A percentile compares a stretch with the other conserved stretches of the same genome.
These are phyloP conservation scores for Gobius niger DNA, from an alignment of 2,113 vertebrate species.

Conservation along the genomic window DNA sequence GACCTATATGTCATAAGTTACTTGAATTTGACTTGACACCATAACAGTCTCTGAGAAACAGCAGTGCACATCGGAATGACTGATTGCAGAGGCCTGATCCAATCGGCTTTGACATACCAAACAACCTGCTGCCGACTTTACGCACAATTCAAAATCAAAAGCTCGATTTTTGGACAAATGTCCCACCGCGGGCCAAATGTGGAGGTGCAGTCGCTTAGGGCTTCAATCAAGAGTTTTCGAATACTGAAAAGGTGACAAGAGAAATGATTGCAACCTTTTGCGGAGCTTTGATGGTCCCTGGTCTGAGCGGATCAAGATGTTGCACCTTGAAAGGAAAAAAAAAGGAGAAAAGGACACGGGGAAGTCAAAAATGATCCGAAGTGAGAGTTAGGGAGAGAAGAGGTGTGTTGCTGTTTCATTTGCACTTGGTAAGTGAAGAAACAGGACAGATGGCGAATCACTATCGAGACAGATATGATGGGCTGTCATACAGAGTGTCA, in stretches of 20 bases:
- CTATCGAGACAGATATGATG: constrained; percentile 56
- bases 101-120: constrained; percentile 17
- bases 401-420: constrained; percentile 38
- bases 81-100: constrained; percentile 13
- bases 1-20: constrained; percentile 18
- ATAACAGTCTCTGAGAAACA: constrained; percentile 46
- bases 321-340: constrained; percentile 10
- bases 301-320: constrained; percentile 8
- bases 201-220: constrained; percentile 9
- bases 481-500: constrained; percentile 33
- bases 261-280: constrained; percentile 16
- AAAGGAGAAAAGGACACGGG: background rate
- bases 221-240: constrained; percentile 24
- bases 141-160: constrained; percentile 24
- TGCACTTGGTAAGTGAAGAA: constrained; percentile 50
- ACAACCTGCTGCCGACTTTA: constrained; percentile 23
- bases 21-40: constrained; percentile 28
- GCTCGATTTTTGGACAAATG: constrained; percentile 26
- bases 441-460: constrained; percentile 44
- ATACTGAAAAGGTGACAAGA: constrained; percentile 8
- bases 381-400: background rate
- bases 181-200: constrained; percentile 8
- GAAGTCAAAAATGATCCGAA: constrained; percentile 23
- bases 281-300: constrained; percentile 10
- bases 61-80: constrained; percentile 21